Evolutionary conservation across 2,888 invertebrate species (phyloP).

Genomic region (Caenorhabditis japonica): DNA sequence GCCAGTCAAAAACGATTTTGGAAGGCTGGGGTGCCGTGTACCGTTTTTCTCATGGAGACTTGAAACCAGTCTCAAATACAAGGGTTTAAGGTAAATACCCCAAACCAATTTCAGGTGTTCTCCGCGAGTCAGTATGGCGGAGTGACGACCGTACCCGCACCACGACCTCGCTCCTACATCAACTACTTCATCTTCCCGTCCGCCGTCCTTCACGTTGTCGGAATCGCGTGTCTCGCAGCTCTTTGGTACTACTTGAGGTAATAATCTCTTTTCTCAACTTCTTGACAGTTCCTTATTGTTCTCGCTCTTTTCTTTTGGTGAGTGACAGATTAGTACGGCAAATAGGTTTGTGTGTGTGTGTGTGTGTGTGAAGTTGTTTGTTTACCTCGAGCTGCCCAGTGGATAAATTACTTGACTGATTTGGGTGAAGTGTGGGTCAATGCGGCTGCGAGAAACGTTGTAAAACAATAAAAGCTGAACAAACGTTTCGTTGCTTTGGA

Average conservation of each 20-base stretch:
- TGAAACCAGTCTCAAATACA: too few relatives aligned
- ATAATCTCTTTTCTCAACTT: slow-evolving; percentile 13
- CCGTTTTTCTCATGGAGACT: too few relatives aligned
- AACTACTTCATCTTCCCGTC: slow-evolving; percentile 78
- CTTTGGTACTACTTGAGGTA: slow-evolving; percentile 79
- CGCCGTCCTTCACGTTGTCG: slow-evolving; percentile 78
- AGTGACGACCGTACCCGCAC: slow-evolving; percentile 54
- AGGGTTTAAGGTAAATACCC: too few relatives aligned
- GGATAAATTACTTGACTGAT: slow-evolving; percentile 35
- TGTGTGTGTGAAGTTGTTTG: slow-evolving; percentile 3
- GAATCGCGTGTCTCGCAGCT: slow-evolving; percentile 78
- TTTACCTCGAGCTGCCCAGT: slow-evolving; percentile 7
- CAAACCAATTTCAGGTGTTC: too few relatives aligned
- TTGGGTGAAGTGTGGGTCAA: slow-evolving; percentile 11
- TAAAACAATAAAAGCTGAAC: slow-evolving; percentile 48
- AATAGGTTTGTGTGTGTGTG: slow-evolving; percentile 9
- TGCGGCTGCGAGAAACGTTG: slow-evolving; percentile 35
- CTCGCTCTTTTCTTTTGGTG: too few relatives aligned
- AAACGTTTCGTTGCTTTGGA: slow-evolving; percentile 37
- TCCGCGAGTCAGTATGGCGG: slow-evolving; percentile 76
- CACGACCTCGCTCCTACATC: slow-evolving; percentile 64
- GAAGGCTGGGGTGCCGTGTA: too few relatives aligned
- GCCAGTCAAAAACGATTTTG: too few relatives aligned
- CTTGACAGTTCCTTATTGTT: slow-evolving; percentile 42
- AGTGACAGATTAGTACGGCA: slow-evolving; percentile 47